Evolutionary conservation across 1,140 invertebrate species (phyloP).

Genomic region (Ooceraea biroi): DNA sequence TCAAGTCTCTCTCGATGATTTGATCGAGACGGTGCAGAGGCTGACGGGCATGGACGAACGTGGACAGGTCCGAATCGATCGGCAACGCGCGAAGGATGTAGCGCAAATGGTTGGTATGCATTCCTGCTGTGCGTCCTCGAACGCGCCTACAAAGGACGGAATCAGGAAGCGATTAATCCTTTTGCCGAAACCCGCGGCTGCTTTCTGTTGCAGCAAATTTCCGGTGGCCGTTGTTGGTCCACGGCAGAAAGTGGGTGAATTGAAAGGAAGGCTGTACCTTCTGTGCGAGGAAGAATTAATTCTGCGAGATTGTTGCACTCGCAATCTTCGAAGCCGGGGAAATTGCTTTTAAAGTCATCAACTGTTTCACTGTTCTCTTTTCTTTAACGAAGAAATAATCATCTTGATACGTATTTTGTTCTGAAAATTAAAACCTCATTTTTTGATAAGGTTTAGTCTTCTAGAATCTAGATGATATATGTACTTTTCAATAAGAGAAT

Average conservation of each 20-base stretch:
- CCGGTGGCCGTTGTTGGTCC: constrained; percentile 56
- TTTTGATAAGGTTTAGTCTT: neutral
- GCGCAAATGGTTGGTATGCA: constrained; percentile 72
- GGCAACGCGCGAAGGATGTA: constrained; percentile 65
- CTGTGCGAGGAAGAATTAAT: constrained; percentile 25
- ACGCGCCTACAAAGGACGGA: neutral
- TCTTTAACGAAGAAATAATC: neutral
- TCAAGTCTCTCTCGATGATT: constrained; percentile 86
- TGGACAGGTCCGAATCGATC: constrained; percentile 63
- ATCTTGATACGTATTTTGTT: neutral
- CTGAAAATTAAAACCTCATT: neutral
- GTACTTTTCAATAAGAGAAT: too few species aligned
- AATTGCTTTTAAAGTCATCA: constrained; percentile 25
- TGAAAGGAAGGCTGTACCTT: constrained; percentile 37
- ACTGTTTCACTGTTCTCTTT: neutral
- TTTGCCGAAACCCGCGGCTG: constrained; percentile 43
- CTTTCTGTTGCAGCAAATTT: constrained; percentile 57
- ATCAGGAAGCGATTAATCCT: constrained; percentile 28
- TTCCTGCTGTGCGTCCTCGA: constrained; percentile 7
- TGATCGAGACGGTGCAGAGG: constrained; percentile 86
- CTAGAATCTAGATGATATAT: too few species aligned
- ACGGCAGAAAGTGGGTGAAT: constrained; percentile 64
- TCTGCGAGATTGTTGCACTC: constrained; percentile 35
- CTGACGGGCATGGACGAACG: constrained; percentile 78
- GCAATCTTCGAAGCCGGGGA: constrained; percentile 18